Evolutionary conservation across 2,113 vertebrate genomes (phyloP), one percentile per base, ranked within the genome.

Genomic region (Sigmodon hispidus): DNA sequence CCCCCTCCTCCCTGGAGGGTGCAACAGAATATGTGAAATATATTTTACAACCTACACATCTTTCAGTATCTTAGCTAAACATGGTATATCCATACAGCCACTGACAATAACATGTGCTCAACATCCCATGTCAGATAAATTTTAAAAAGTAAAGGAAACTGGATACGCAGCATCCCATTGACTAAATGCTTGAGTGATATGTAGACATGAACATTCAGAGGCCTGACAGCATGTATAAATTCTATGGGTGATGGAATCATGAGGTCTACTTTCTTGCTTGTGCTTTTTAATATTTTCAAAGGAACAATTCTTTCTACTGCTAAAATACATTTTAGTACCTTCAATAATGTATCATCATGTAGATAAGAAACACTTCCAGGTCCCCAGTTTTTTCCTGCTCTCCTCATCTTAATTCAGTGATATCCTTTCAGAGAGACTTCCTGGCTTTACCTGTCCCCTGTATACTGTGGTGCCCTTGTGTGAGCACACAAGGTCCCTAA

Each of bases 281-380:
- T 83, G n/a, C 24, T 88, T 91, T 43, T 36, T 40, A 63, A 24
- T 70, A 21, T 65, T 57, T 77, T 77, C 59, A 65, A 90, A 65
- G 88, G 26, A 50, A 65, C 12, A 77, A 59, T 95, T 89, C 57
- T 93, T 94, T 67, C 48, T 61, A 70, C 50, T 93, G 61, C 70
- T 81, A 91, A 70, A 95, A 84, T 61, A 59, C 13, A 70, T n/a
- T 89, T 55, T 8, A 61, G 61, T 87, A 81, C 59, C 45, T 83
- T 92, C 57, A 87, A 63, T 65, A 65, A 93, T 22, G 10, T 4
- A 83, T 59, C 50, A 22, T 72, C 61, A 7, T 0, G 55, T 24
- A 55, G 12, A 21, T 4, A 88, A 79, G 45, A 79, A 59, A 79
- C 2, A 29, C 24, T 92, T 40, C 34, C 79, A 76, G 69, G 19